Base-by-base conservation (phyloP, 2,113 vertebrate species). In the Pampusana beccarii region DNA sequence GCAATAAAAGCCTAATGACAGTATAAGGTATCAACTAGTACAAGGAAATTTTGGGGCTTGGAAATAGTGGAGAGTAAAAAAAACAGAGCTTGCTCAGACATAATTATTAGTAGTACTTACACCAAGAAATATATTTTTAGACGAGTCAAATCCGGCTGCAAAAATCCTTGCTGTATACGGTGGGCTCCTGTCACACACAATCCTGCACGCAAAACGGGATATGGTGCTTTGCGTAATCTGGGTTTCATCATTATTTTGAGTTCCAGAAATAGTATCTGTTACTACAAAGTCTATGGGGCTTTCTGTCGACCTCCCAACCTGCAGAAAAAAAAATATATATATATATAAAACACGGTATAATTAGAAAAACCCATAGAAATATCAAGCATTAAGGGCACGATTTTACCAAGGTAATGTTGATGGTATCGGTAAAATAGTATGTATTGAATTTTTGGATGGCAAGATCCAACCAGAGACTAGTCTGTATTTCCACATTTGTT, bases 61-160 rank as follows among this genome's bases (percentile, higher is more conserved):
- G 50, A 91, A 69, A 20, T 14, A 78, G 38, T 28, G 67, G 28
- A 50, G 23, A 90, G 64, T 44, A 69, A 50, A 25, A 51, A 88
- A 40, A 9, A 2, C 34, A 28, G 36, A 65, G 86, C 38, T 80
- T 79, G 73, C 31, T 74, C 5, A 0, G 61, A 87, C 11, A 50
- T 31, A 78, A 46, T n/a, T 31, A 72, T 24, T 42, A 46, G 46
- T 2, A 89, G 42, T 72, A 98, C 98, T 97, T 98, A 99, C 99
- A 97, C 99, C 99, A 34, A 99, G 99, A 96, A 99, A 99, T 97
- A 99, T 99, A 96, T 99, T 99, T 98, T 99, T 99, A 82, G 99
- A 99, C 0, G 99, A 99, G 97, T 99, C 99, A 25, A 99, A 99
- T 40, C 99, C 99, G 19, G 99, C 99, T 58, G 99, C 99, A 24